These are phyloP conservation scores for Procapra przewalskii DNA, from an alignment of 2,113 vertebrate genomes.

Conservation along the genomic window DNA sequence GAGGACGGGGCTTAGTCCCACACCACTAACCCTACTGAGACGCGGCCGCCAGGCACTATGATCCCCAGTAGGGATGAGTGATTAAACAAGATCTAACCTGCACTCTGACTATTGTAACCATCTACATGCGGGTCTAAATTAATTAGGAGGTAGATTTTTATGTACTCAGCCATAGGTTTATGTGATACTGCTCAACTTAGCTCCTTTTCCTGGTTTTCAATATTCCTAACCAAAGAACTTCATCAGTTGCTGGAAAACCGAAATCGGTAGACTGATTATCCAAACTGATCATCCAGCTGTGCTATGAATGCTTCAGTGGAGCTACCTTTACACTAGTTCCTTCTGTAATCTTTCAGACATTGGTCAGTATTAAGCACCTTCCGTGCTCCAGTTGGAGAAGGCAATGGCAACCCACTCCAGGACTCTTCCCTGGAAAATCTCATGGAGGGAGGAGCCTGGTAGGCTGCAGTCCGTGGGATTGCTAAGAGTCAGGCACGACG, in stretches of 20 bases:
- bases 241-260: neutral
- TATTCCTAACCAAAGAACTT: neutral
- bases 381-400: no score
- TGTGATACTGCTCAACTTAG: constrained; percentile 3
- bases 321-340: neutral
- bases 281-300: neutral
- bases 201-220: neutral
- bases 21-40: neutral
- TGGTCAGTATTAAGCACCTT: neutral
- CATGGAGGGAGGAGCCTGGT: neutral
- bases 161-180: neutral
- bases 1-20: neutral
- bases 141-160: constrained; percentile 47
- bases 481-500: neutral
- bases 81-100: constrained; percentile 59
- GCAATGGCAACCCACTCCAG: neutral
- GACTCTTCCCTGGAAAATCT: neutral
- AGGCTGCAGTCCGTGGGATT: no score
- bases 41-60: neutral
- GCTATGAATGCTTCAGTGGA: neutral
- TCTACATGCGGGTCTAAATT: constrained; percentile 35
- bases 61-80: constrained; percentile 10
- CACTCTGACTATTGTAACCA: constrained; percentile 57
- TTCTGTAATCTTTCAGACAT: neutral
- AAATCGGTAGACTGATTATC: neutral